Percentiles rank a stretch among this genome's conserved stretches.
These are phyloP conservation scores for Strix aluco DNA, from an alignment of 2,113 vertebrate genomes.

Conservation along the genomic window DNA sequence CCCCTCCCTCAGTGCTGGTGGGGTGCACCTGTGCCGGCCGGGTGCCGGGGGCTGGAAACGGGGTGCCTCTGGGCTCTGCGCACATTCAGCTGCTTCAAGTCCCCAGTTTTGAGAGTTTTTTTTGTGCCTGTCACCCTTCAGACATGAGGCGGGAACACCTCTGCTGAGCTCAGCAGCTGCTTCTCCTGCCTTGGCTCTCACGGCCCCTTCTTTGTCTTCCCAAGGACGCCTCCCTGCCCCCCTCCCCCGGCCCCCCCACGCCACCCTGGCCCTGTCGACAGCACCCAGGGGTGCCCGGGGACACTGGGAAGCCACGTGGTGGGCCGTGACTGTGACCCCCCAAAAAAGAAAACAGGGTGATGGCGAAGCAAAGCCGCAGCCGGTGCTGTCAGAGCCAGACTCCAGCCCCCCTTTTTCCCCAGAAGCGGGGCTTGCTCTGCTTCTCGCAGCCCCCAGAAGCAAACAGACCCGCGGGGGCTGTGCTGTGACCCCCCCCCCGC, in stretches of 20 bases:
- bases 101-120: background rate
- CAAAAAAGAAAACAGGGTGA: rapidly evolving
- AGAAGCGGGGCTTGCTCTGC: background rate
- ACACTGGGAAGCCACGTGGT: rapidly evolving
- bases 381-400: background rate
- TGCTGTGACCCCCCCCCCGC: rapidly evolving
- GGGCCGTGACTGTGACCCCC: background rate
- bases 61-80: rapidly evolving
- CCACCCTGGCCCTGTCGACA: background rate
- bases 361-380: background rate
- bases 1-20: background rate
- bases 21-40: background rate
- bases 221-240: background rate
- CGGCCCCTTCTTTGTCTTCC: background rate
- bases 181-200: background rate
- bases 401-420: background rate
- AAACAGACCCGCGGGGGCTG: too few species aligned
- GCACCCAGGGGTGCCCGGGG: background rate
- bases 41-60: background rate
- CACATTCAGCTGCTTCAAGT: background rate
- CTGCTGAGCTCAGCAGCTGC: constrained; percentile 40
- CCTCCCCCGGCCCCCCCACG: background rate
- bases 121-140: background rate
- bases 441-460: rapidly evolving
- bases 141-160: background rate